phyloP scores from a whole-genome alignment of 2,888 invertebrate genomes.

The Nephrotoma appendiculata region DNA sequence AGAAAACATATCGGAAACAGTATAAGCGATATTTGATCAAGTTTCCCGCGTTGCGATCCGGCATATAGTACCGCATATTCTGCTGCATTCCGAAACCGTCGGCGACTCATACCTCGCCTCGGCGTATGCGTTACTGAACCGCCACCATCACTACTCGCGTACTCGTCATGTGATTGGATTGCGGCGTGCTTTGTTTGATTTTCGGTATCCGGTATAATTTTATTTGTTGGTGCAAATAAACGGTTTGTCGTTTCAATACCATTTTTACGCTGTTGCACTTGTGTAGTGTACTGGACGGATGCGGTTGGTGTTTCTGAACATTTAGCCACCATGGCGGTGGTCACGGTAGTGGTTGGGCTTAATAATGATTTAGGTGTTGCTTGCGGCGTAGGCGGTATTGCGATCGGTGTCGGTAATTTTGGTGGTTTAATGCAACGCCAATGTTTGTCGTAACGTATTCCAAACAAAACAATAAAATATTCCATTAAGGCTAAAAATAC shows the following conservation, averaged over 20 bases:
- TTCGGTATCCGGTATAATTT: constrained; percentile 16
- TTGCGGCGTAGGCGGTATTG: constrained; percentile 25
- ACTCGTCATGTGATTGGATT: not conserved
- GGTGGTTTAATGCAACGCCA: constrained; percentile 33
- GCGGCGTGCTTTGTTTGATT: constrained; percentile 6
- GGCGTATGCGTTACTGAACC: not conserved
- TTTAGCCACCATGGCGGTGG: constrained; percentile 5
- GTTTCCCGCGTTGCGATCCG: constrained; percentile 43
- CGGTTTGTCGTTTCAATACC: constrained; percentile 18
- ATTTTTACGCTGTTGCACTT: constrained; percentile 16
- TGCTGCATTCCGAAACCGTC: constrained; percentile 30
- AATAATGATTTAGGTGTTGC: constrained; percentile 31
- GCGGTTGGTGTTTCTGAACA: constrained; percentile 4
- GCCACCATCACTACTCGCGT: not conserved
- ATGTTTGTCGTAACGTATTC: constrained; percentile 48
- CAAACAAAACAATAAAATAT: constrained; percentile 48
- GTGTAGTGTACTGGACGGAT: constrained; percentile 7
- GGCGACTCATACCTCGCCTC: not conserved
- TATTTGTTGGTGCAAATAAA: constrained; percentile 15
- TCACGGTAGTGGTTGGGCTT: constrained; percentile 30
- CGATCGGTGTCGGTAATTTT: constrained; percentile 27
- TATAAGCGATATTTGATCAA: constrained; percentile 45
- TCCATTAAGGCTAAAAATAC: constrained; percentile 47
- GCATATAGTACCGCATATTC: constrained; percentile 44
- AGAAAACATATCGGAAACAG: constrained; percentile 43